These are phyloP conservation scores for Cyprinodon variegatus DNA, from an alignment of 2,113 vertebrate species.

Conservation along the genomic window DNA sequence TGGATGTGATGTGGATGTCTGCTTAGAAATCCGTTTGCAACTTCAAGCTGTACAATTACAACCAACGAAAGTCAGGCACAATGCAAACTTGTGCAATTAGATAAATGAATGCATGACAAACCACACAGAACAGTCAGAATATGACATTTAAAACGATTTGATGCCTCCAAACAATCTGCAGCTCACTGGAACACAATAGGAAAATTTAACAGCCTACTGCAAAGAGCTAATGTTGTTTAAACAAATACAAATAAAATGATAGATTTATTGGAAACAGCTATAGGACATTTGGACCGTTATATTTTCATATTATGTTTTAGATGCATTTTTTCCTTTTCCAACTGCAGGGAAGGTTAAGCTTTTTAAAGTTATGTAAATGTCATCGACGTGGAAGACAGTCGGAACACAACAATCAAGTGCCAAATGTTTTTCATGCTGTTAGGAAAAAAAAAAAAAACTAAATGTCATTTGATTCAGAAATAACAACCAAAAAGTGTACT, in stretches of 20 bases:
- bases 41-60: slow-evolving; percentile 6
- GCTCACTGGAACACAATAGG: not conserved
- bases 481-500: not conserved
- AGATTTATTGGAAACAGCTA: not conserved
- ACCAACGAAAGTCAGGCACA: slow-evolving; percentile 1
- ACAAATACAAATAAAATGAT: not conserved
- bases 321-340: not conserved
- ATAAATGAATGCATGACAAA: slow-evolving; percentile 1
- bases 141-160: not conserved
- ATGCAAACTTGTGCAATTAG: not conserved
- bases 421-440: not conserved
- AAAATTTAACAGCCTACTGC: not conserved
- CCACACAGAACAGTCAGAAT: not conserved
- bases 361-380: not conserved
- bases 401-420: not conserved
- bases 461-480: not conserved
- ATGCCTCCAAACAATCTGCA: not conserved
- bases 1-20: slow-evolving; percentile 34
- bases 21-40: slow-evolving; percentile 20
- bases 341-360: not conserved
- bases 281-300: not conserved
- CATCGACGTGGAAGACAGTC: not conserved
- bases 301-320: too few species aligned
- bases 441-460: not conserved
- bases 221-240: not conserved